Percentiles rank a stretch among this genome's conserved stretches.
These are phyloP conservation scores for Acanthurus tractus DNA, from an alignment of 2,797 vertebrate species.

Conservation along the genomic window DNA sequence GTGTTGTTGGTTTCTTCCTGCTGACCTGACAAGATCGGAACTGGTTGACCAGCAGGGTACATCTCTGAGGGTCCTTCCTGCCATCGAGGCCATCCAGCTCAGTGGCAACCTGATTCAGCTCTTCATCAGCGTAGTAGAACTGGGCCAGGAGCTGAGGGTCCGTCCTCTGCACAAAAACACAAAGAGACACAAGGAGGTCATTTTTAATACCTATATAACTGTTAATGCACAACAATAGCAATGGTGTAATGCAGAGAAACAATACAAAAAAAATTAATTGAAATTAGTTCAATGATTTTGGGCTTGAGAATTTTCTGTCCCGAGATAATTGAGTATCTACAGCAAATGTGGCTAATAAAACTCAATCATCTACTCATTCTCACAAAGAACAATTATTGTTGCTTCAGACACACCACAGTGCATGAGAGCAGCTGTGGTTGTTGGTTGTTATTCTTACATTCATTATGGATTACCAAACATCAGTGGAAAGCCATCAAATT, in stretches of 20 bases:
- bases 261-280: background rate
- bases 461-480: slow-evolving; percentile 1
- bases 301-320: background rate
- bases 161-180: slow-evolving; percentile 87
- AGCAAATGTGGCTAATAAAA: background rate
- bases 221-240: background rate
- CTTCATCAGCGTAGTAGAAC: slow-evolving; percentile 98
- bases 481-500: background rate
- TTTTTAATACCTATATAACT: background rate
- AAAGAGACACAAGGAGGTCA: slow-evolving; percentile 30
- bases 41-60: slow-evolving; percentile 96
- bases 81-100: slow-evolving; percentile 97
- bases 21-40: slow-evolving; percentile 97
- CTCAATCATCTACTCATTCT: background rate
- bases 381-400: too few species aligned
- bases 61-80: slow-evolving; percentile 97
- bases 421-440: background rate
- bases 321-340: background rate
- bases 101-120: slow-evolving; percentile 96
- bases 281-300: background rate
- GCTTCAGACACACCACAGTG: background rate
- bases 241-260: background rate
- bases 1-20: background rate
- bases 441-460: background rate
- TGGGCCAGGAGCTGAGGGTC: slow-evolving; percentile 97